phyloP scores from a whole-genome alignment of 2,113 vertebrate genomes.

The Tragelaphus scriptus region DNA sequence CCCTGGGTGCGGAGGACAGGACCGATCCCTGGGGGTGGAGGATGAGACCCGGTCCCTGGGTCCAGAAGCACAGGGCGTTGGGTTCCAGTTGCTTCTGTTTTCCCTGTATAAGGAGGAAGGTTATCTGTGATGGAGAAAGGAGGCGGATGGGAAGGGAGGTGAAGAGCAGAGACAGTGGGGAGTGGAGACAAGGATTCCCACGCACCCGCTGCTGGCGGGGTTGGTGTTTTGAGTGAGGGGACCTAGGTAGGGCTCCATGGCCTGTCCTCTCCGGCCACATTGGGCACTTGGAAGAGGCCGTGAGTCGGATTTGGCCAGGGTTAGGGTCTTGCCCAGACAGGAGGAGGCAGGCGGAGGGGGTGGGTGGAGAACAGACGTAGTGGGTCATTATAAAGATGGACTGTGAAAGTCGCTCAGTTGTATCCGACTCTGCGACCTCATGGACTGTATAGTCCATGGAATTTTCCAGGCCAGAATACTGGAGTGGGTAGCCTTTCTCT shows the following conservation, averaged over 20 bases:
- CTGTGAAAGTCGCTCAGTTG: rapidly evolving
- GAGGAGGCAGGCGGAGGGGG: not conserved
- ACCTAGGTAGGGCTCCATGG: rapidly evolving
- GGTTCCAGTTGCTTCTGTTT: not conserved
- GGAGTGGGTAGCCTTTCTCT: not conserved
- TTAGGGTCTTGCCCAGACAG: not conserved
- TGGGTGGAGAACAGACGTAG: rapidly evolving
- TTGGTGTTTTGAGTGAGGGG: not conserved
- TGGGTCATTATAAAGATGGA: not conserved
- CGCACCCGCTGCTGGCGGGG: rapidly evolving
- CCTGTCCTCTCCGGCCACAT: not conserved
- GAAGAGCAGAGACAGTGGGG: not conserved
- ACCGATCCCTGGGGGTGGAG: not conserved
- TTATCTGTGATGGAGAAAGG: not conserved
- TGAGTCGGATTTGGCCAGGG: not conserved
- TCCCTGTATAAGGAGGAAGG: not conserved
- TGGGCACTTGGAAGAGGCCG: not conserved
- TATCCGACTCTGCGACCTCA: rapidly evolving
- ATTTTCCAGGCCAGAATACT: not conserved
- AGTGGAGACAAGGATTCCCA: not conserved
- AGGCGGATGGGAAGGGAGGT: not conserved
- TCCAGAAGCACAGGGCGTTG: rapidly evolving
- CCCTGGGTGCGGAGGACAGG: not conserved
- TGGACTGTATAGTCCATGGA: not conserved
- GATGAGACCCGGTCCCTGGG: rapidly evolving